Conservation (phyloP, 1,140 invertebrate species). For the Onthophagus taurus region DNA sequence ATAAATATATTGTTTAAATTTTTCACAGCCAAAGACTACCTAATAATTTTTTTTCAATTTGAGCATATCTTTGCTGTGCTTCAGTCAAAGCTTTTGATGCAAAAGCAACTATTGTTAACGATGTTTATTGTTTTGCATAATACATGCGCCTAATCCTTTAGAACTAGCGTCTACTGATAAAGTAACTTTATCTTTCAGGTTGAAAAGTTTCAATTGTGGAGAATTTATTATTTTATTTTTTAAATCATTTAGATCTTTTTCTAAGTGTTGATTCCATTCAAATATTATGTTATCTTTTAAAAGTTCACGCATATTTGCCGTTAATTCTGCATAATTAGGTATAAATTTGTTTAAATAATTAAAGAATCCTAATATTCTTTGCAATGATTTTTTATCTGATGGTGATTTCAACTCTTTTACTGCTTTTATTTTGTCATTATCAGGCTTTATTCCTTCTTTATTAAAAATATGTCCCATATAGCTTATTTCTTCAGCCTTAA, state of each 20-base stretch:
- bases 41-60: too few species aligned
- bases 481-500: too few species aligned
- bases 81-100: too few species aligned
- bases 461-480: too few species aligned
- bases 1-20: too few species aligned
- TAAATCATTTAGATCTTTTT: conserved; percentile 1
- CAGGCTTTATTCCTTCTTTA: too few species aligned
- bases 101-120: too few species aligned
- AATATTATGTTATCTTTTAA: conserved; percentile 7
- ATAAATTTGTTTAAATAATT: conserved; percentile 6
- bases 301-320: neutral
- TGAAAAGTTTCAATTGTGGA: neutral
- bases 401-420: conserved; percentile 1
- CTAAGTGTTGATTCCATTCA: too few species aligned
- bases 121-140: conserved; percentile 13
- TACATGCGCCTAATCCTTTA: conserved; percentile 7
- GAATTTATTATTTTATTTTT: conserved; percentile 1
- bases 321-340: neutral
- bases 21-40: too few species aligned
- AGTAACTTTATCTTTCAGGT: conserved; percentile 6
- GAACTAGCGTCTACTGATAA: conserved; percentile 10
- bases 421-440: conserved; percentile 1
- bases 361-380: conserved; percentile 7
- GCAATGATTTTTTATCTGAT: conserved; percentile 6
- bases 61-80: too few species aligned